Base-by-base conservation (phyloP, 1,140 invertebrate species). In the Acarapis woodi region DNA sequence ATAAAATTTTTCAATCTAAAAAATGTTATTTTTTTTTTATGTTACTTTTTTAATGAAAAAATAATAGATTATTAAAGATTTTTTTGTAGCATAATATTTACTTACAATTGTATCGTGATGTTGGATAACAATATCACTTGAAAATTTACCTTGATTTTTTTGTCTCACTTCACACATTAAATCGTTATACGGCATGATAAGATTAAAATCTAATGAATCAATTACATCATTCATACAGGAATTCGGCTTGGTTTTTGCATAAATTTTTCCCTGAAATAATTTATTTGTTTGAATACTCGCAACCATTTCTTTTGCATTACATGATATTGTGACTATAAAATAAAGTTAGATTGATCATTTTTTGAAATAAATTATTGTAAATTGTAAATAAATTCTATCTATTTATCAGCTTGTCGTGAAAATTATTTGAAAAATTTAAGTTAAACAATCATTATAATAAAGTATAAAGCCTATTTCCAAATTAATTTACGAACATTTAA, bases 31-130 rank as follows among this genome's bases (percentile, higher is more conserved):
- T n/a, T n/a, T n/a, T n/a, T n/a, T n/a, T n/a, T n/a, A n/a, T n/a
- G n/a, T n/a, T n/a, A n/a, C n/a, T n/a, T n/a, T n/a, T n/a, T n/a
- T n/a, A n/a, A n/a, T n/a, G n/a, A n/a, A n/a, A n/a, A n/a, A n/a
- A n/a, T n/a, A n/a, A n/a, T n/a, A n/a, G n/a, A n/a, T n/a, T n/a
- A 85, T 42, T 78, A 77, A 20, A 85, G 72, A 3, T 78, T 77
- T 19, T 85, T 62, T 4, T 79, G 79, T 46, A 85, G n/a, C 62
- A 63, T 87, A 79, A 3, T 77, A 78, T 28, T 76, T 80, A 26
- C 80, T 88, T 31, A 88, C 77, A 45, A 88, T 85, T 41, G 76
- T 79, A 51, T 87, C 79, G 56, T 88, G 79, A 56, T 87, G 79
- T 52, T 88, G 79, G 47, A 83, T 82, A 25, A 83, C 71, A 10